These are phyloP conservation scores for Dermolepida albohirtum DNA, from an alignment of 2,888 invertebrate species.

Conservation along the genomic window DNA sequence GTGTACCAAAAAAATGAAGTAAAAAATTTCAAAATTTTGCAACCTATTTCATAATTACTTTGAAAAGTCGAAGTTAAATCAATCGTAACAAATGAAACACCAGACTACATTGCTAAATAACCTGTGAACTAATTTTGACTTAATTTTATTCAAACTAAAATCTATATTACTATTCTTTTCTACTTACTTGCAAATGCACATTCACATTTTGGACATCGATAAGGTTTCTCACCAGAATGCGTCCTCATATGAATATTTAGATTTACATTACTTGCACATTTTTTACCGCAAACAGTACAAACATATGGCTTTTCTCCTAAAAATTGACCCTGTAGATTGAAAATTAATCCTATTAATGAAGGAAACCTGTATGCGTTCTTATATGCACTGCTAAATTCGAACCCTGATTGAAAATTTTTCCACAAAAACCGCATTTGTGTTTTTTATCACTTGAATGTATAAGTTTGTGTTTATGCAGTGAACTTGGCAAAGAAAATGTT, in stretches of 20 bases:
- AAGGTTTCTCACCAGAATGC: slow-evolving; percentile 62
- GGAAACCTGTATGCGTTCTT: slow-evolving; percentile 59
- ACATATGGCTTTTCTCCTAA: slow-evolving; percentile 59
- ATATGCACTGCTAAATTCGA: slow-evolving; percentile 61
- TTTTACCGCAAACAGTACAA: slow-evolving; percentile 61
- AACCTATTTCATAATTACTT: too few relatives aligned
- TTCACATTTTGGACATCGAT: slow-evolving; percentile 58
- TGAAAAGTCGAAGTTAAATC: too few relatives aligned
- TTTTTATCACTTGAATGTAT: slow-evolving; percentile 59
- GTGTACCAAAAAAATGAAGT: too few relatives aligned
- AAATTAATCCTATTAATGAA: slow-evolving; percentile 6
- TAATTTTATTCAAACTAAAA: background rate
- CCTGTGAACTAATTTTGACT: too few relatives aligned
- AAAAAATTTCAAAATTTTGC: too few relatives aligned
- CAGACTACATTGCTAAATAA: too few relatives aligned
- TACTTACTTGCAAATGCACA: slow-evolving; percentile 61
- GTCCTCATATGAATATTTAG: slow-evolving; percentile 59
- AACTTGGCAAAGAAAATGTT: slow-evolving; percentile 61
- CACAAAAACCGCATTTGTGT: slow-evolving; percentile 60
- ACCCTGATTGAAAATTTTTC: slow-evolving; percentile 60
- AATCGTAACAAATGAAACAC: too few relatives aligned
- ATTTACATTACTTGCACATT: slow-evolving; percentile 58
- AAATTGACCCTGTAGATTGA: background rate
- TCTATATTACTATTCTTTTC: background rate
- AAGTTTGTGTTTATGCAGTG: slow-evolving; percentile 60